These are phyloP conservation scores for Pseudopodoces humilis DNA, from an alignment of 2,113 vertebrate genomes.

Conservation along the genomic window DNA sequence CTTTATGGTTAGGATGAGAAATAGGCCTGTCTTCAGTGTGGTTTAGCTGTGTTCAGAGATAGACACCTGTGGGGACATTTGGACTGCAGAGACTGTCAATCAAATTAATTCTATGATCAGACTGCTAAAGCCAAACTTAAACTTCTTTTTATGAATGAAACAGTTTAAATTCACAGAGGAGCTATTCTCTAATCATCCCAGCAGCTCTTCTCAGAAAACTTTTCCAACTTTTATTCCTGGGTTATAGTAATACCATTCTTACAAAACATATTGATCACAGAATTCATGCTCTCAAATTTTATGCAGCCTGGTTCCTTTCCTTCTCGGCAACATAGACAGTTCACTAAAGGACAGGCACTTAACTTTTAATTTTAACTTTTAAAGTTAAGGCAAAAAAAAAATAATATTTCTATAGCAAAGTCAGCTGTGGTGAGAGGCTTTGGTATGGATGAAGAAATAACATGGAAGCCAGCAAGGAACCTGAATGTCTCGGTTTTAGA, in stretches of 20 bases:
- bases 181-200: background rate
- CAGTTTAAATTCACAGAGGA: background rate
- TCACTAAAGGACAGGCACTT: background rate
- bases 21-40: background rate
- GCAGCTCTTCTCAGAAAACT: background rate
- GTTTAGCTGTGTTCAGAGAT: background rate
- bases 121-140: background rate
- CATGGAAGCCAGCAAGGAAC: background rate
- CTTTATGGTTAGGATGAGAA: background rate
- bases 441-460: background rate
- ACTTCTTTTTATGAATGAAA: background rate
- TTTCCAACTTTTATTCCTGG: background rate
- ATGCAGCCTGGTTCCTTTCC: background rate
- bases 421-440: background rate
- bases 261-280: background rate
- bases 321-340: background rate
- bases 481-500: no score
- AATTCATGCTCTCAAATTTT: background rate
- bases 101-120: background rate
- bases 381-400: background rate
- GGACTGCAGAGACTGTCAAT: background rate
- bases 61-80: background rate
- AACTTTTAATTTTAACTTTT: no score
- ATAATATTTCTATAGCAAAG: background rate
- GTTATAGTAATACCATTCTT: background rate